Evolutionary conservation across 2,113 vertebrate genomes (phyloP), one percentile per base, ranked within the genome.

Genomic region (Phrynosoma blainvillii): DNA sequence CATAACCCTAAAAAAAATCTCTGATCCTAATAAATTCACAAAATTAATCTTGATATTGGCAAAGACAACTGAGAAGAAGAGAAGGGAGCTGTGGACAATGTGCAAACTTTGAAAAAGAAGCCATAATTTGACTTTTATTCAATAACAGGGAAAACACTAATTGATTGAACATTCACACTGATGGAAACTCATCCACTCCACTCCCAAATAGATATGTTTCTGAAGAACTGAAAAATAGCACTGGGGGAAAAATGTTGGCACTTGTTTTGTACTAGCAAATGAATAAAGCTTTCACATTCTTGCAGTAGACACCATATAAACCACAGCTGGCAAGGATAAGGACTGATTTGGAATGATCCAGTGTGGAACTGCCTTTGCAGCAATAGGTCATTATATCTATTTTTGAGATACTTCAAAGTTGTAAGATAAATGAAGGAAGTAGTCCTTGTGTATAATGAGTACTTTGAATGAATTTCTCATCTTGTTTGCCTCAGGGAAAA

Each of bases 341-440:
- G 66, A 3, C 77, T 1, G 2, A 80, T 70, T 92, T 42, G 59
- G 79, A 77, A 62, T 1, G 7, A 84, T 77, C 5, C 71, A 27
- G 75, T n/a, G 7, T 74, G 5, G 88, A 85, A 80, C 74, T 87
- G 6, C 68, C 89, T 30, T 47, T 87, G 36, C 30, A 77, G 74
- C 66, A 92, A 78, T 70, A 80, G 36, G 32, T 74, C 4, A 0
- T 65, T 56, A 85, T 56, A 9, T 87, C 54, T 88, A 71, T 87
- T 87, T 89, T 71, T 70, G 84, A 62, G 65, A 78, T 71, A 78
- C 73, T 82, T 84, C 74, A 88, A 84, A 89, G 6, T 78, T 36
- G 23, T 68, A 77, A 80, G 27, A 78, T 30, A 88, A 87, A 86
- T 71, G 73, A 75, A 89, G 70, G 25, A 87, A 70, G 5, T 21